These are phyloP conservation scores for Imbricaverruca yamaguchii DNA, from an alignment of 2,888 invertebrate species.

Conservation along the genomic window DNA sequence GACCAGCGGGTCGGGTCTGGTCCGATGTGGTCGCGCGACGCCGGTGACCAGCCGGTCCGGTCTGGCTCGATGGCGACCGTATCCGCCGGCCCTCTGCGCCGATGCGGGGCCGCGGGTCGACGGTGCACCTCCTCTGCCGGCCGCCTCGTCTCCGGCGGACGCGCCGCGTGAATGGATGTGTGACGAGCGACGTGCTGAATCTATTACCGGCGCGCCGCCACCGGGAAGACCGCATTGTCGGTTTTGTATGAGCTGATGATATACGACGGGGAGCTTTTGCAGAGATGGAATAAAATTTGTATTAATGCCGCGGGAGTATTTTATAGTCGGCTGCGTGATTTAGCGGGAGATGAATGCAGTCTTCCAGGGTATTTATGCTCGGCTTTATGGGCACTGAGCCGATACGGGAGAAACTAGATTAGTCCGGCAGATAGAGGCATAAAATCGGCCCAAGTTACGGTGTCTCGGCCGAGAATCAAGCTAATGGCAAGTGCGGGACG, in stretches of 20 bases:
- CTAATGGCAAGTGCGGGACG: neutral
- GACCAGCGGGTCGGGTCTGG: no score
- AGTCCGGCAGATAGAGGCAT: conserved; percentile 2
- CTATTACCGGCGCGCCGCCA: neutral
- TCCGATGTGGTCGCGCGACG: no score
- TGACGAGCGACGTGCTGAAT: neutral
- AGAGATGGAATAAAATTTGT: conserved; percentile 18
- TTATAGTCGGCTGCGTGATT: neutral
- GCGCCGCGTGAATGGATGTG: neutral
- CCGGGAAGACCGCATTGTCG: neutral
- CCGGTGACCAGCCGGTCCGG: no score
- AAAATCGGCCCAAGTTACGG: neutral
- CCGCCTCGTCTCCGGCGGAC: neutral
- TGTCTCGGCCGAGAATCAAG: neutral
- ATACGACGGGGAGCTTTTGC: conserved; percentile 4
- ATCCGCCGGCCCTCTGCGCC: neutral
- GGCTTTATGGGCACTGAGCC: neutral
- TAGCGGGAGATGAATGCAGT: neutral
- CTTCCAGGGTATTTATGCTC: neutral
- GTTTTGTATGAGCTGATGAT: conserved; percentile 14
- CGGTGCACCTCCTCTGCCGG: neutral
- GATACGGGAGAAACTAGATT: neutral
- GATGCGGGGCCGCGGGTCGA: neutral
- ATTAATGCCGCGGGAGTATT: conserved; percentile 10
- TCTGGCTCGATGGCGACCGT: neutral